These are phyloP conservation scores for Notolepis coatsorum DNA, from an alignment of 2,797 vertebrate species.

Conservation along the genomic window DNA sequence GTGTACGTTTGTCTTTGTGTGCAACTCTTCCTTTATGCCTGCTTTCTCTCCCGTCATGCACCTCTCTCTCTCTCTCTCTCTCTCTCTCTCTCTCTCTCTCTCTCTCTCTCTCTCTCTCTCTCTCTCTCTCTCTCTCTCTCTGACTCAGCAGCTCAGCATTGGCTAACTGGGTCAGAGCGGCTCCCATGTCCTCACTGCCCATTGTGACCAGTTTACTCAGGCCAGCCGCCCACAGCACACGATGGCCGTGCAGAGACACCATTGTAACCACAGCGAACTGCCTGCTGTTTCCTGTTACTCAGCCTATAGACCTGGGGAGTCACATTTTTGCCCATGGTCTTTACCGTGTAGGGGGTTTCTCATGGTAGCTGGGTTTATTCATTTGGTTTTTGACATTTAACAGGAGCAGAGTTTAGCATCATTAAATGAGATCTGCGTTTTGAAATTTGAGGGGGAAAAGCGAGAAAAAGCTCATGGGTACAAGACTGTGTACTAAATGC, in stretches of 20 bases:
- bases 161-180: slow-evolving; percentile 63
- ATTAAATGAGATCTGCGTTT: too few relatives aligned
- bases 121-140: too few relatives aligned
- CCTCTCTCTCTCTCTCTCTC: slow-evolving; percentile 65
- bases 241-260: neutral
- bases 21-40: slow-evolving; percentile 56
- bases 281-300: neutral
- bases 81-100: neutral
- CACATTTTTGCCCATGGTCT: too few relatives aligned
- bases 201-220: neutral
- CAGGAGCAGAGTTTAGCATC: too few relatives aligned
- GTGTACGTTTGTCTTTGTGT: slow-evolving; percentile 52
- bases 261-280: neutral
- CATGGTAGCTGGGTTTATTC: too few relatives aligned
- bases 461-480: too few relatives aligned
- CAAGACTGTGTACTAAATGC: too few relatives aligned
- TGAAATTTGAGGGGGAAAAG: too few relatives aligned
- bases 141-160: slow-evolving; percentile 69
- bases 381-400: too few relatives aligned
- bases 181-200: slow-evolving; percentile 9
- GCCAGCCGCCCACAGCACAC: neutral
- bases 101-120: neutral
- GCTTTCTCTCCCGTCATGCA: slow-evolving; percentile 68
- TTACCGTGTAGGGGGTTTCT: too few relatives aligned
- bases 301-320: neutral